Conservation (phyloP, 2,797 vertebrate species). For the Ptychadena robeensis region DNA sequence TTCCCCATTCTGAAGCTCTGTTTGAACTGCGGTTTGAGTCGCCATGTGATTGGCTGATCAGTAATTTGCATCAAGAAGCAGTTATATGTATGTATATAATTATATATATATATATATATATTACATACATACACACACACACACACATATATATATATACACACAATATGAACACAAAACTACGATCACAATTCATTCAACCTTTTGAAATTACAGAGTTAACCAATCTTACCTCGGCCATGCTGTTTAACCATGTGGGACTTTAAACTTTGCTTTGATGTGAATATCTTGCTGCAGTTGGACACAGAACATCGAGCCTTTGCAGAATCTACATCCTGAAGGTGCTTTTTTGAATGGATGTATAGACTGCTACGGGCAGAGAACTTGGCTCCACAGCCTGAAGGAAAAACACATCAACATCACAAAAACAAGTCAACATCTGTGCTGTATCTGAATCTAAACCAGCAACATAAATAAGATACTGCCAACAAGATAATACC, state of each 20-base stretch:
- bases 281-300: slow-evolving; percentile 90
- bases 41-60: no score
- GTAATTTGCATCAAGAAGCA: no score
- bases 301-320: slow-evolving; percentile 90
- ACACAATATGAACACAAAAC: background rate
- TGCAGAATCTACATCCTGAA: slow-evolving; percentile 84
- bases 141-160: no score
- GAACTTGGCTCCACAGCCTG: slow-evolving; percentile 94
- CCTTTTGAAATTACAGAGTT: background rate
- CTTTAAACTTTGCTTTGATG: slow-evolving; percentile 93
- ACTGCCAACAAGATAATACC: no score
- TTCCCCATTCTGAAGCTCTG: no score
- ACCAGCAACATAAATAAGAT: no score
- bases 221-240: slow-evolving; percentile 78
- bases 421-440: no score
- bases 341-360: slow-evolving; percentile 97
- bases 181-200: background rate
- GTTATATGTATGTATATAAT: no score
- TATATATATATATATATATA: no score
- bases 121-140: no score
- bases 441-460: no score
- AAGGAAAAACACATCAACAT: slow-evolving; percentile 57
- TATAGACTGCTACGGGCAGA: slow-evolving; percentile 97
- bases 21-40: no score
- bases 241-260: slow-evolving; percentile 94